phyloP scores from a whole-genome alignment of 2,888 invertebrate genomes.

The Polietes domitor region DNA sequence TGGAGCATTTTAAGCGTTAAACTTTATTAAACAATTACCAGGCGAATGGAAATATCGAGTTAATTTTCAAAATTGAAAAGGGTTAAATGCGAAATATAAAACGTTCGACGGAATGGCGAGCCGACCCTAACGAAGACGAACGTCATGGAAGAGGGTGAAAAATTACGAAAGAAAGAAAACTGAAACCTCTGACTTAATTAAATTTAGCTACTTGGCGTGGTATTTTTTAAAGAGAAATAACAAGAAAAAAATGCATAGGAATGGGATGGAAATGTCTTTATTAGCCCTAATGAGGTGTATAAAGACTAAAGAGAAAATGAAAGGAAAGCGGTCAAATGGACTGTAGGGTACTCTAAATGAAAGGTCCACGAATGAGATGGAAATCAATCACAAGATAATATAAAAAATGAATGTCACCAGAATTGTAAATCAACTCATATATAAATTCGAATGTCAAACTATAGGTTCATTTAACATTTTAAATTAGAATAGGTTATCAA shows the following conservation, averaged over 20 bases:
- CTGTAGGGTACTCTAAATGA: no score
- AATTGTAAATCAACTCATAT: no score
- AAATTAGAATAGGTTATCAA: no score
- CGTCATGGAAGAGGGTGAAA: not conserved
- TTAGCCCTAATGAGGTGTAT: not conserved
- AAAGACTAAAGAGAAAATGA: not conserved
- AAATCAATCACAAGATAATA: no score
- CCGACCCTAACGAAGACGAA: not conserved
- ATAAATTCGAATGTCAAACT: no score
- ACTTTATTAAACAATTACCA: slow-evolving; percentile 33
- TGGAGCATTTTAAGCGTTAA: slow-evolving; percentile 15
- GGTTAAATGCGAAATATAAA: slow-evolving; percentile 32
- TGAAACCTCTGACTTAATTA: slow-evolving; percentile 26
- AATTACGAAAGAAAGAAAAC: not conserved
- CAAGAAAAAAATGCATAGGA: not conserved
- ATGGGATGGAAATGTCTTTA: not conserved
- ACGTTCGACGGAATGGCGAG: not conserved
- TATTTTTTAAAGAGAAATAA: not conserved
- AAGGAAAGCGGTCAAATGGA: no score
- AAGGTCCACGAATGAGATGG: no score
- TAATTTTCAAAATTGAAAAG: slow-evolving; percentile 41
- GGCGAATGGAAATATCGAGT: slow-evolving; percentile 39
- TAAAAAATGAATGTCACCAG: no score
- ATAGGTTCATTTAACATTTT: no score
- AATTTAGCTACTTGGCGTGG: slow-evolving; percentile 10